A percentile compares a stretch with the other conserved stretches of the same genome.
phyloP scores from a whole-genome alignment of 2,797 vertebrate species.

The Spinus olivaceus region DNA sequence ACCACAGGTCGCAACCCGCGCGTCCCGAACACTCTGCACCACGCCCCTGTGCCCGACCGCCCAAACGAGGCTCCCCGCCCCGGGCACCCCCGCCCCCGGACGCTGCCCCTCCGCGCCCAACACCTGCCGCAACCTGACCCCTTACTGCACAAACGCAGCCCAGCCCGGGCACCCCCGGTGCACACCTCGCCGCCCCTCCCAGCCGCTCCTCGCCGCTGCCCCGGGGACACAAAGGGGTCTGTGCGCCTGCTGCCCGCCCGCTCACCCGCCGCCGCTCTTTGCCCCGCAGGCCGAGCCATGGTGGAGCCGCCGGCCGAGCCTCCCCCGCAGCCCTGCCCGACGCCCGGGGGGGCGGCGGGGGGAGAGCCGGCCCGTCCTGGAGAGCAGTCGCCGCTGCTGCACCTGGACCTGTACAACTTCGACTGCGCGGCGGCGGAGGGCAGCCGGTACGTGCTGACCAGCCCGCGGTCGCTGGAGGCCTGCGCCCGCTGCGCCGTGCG shows the following conservation, averaged over 20 bases:
- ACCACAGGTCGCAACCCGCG: too few species aligned
- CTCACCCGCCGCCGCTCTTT: conserved; percentile 17
- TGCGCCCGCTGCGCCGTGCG: conserved; percentile 94
- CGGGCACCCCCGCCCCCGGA: neutral
- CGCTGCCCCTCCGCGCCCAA: neutral
- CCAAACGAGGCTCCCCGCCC: neutral
- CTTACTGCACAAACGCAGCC: neutral
- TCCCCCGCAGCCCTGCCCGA: conserved; percentile 66
- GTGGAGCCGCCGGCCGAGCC: conserved; percentile 66
- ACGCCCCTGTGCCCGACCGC: neutral
- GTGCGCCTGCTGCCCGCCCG: neutral
- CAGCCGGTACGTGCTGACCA: conserved; percentile 95
- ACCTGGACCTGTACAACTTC: conserved; percentile 96
- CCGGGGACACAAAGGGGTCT: neutral
- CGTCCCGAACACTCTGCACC: neutral
- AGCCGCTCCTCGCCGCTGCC: neutral
- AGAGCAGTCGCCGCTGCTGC: conserved; percentile 83
- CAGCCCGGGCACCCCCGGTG: neutral
- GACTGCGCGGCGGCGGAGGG: conserved; percentile 90
- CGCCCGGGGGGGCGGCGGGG: conserved; percentile 31
- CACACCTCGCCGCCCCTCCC: neutral
- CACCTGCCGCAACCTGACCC: neutral
- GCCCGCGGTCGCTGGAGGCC: conserved; percentile 93
- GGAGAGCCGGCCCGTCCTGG: conserved; percentile 39
- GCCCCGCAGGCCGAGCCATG: conserved; percentile 58